These are phyloP conservation scores for Drosophila neonasuta DNA, from an alignment of 2,888 invertebrate genomes.

Conservation along the genomic window DNA sequence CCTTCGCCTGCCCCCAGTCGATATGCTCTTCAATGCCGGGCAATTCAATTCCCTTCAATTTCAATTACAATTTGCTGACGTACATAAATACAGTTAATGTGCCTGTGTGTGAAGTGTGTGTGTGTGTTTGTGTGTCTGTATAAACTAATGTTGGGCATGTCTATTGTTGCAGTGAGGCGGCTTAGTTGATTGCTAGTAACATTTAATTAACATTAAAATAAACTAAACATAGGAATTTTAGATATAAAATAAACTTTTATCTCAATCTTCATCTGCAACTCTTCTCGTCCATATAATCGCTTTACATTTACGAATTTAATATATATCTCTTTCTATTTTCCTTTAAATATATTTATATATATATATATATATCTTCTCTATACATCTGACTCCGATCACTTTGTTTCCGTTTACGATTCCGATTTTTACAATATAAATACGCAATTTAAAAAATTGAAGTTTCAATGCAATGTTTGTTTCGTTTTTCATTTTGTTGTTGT, in stretches of 20 bases:
- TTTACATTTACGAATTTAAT: slow-evolving; percentile 16
- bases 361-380: slow-evolving; percentile 23
- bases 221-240: slow-evolving; percentile 38
- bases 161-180: slow-evolving; percentile 31
- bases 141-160: slow-evolving; percentile 34
- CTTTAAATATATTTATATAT: slow-evolving; percentile 11
- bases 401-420: slow-evolving; percentile 8
- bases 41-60: slow-evolving; percentile 57
- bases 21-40: slow-evolving; percentile 25
- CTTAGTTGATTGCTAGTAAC: slow-evolving; percentile 33
- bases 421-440: slow-evolving; percentile 17
- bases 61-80: slow-evolving; percentile 44
- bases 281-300: slow-evolving; percentile 11
- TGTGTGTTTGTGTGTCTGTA: slow-evolving; percentile 23
- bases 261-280: slow-evolving; percentile 13
- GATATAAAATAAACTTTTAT: slow-evolving; percentile 30
- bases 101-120: slow-evolving; percentile 22
- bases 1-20: slow-evolving; percentile 10
- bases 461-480: slow-evolving; percentile 33
- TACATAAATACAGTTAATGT: slow-evolving; percentile 23
- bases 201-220: slow-evolving; percentile 48
- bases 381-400: slow-evolving; percentile 7
- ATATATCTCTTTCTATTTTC: slow-evolving; percentile 21
- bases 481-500: slow-evolving; percentile 6
- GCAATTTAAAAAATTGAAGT: slow-evolving; percentile 41